Evolutionary conservation across 1,140 invertebrate genomes (phyloP), one percentile per base, ranked within the genome.

Genomic region (Aphelenchoides besseyi): DNA sequence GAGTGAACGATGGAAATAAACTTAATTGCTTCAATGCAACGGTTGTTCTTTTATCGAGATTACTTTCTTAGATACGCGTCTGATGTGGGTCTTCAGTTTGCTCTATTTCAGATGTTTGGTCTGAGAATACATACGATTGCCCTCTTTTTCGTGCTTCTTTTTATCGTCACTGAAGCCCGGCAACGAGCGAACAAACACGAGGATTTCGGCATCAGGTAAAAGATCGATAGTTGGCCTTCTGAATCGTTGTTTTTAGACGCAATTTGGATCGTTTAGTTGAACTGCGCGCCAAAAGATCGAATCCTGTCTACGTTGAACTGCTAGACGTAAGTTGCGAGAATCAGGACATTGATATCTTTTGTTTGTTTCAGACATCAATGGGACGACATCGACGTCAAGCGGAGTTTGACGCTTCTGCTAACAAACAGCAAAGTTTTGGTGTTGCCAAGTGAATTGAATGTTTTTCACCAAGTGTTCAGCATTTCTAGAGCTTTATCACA

Each of bases 181-280:
- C 55, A 59, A 18, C 55, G 55, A 8, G 55, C 55, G 18, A 59
- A 59, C 32, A 28, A 33, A 28, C 55, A 59, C 55, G 55, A 59
- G 55, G 55, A 59, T 33, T 59, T 59, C 5, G 55, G 55, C 26
- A 59, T 33, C 12, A 33, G 18, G 55, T 59, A 33, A 18, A 23
- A n/a, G n/a, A n/a, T n/a, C n/a, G n/a, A n/a, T n/a, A n/a, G n/a
- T n/a, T n/a, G n/a, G n/a, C n/a, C n/a, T n/a, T n/a, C n/a, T n/a
- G n/a, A n/a, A n/a, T n/a, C n/a, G n/a, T n/a, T n/a, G n/a, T 33
- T 59, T 59, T 8, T 5, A 59, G 18, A 5, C 55, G 55, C 55
- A 23, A 33, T 29, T 29, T 8, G 55, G 18, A 5, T 8, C 18
- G 55, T 59, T 59, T 28, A 23, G 26, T 48, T 48, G 41, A 48